Evolutionary conservation across 2,113 vertebrate species (phyloP), one percentile per base, ranked within the genome.

Genomic region (Oncorhynchus tshawytscha): DNA sequence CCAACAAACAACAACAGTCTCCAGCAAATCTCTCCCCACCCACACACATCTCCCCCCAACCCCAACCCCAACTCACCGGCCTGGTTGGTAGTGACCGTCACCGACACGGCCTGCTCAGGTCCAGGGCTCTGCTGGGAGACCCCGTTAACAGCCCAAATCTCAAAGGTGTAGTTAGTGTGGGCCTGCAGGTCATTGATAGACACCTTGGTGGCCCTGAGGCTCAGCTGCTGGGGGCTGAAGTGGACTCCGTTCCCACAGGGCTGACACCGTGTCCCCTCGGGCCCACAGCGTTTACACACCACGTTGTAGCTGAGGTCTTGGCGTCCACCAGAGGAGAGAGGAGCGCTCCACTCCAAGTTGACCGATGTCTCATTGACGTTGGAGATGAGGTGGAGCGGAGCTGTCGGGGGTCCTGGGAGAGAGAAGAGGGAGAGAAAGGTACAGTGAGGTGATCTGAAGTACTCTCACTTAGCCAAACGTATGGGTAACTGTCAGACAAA

Each of bases 311-410:
- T 95, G 76, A 99, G 81, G 86, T 99, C 98, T 74, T 95, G 95
- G 0, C 98, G 96, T 7, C 98, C 97, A 0, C 98, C 98, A 0
- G 91, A 93, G 88, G 93, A 97, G 85, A 95, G 93, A 0, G 98
- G 98, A 0, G 94, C 71, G 70, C 94, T 99, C 98, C 98, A 99
- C 80, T 99, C 98, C 93, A 99, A 88, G 91, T 96, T 97, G 71
- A 99, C 98, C 0, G 98, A 99, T 0, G 98, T 99, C 92, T 99
- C 98, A 0, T 99, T 99, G 82, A 99, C 97, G 12, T 98, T 99
- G 70, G 98, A 99, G 88, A 99, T 99, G 85, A 99, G 93, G 87
- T 96, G 95, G 74, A 95, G 94, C 3, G 98, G 98, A 49, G 98
- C 95, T 2, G 97, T 95, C 0, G 98, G 97, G 74, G 98, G 98